A percentile compares a stretch with the other conserved stretches of the same genome.
These are phyloP conservation scores for Bombycilla garrulus DNA, from an alignment of 2,113 vertebrate genomes.

Conservation along the genomic window DNA sequence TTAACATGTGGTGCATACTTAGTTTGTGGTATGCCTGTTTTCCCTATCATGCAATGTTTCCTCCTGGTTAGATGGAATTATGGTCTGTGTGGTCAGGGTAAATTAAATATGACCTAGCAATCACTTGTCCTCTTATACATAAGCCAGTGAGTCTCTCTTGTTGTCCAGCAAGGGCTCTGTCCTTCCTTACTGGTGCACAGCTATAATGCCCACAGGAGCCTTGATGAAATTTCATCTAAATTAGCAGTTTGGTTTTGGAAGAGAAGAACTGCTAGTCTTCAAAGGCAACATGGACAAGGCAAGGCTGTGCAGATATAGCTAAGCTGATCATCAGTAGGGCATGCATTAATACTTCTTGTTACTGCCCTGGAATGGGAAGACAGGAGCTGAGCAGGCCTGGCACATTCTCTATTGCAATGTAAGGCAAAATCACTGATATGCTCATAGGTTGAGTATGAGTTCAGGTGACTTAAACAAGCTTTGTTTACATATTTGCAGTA, in stretches of 20 bases:
- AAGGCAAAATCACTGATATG: neutral
- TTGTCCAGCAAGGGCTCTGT: neutral
- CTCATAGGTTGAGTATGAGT: neutral
- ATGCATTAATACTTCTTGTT: neutral
- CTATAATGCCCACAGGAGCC: neutral
- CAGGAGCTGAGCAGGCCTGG: neutral
- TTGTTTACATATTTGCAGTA: neutral
- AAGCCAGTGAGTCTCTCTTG: neutral
- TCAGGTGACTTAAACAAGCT: neutral
- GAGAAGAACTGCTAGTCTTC: neutral
- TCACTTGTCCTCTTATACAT: conserved; percentile 3
- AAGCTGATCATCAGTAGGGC: neutral
- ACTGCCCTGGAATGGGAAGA: neutral
- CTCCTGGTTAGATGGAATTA: conserved; percentile 22
- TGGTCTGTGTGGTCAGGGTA: conserved; percentile 11
- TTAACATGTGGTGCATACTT: conserved; percentile 25
- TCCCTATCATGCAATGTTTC: conserved; percentile 21
- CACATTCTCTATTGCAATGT: neutral
- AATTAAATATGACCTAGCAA: conserved; percentile 34
- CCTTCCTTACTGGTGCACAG: neutral
- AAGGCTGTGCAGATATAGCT: neutral
- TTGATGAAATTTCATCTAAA: conserved; percentile 23
- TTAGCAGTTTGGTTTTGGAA: conserved; percentile 13
- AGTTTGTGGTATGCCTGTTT: conserved; percentile 29
- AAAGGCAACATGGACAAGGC: neutral